Evolutionary conservation across 2,888 invertebrate species (phyloP).

Genomic region (Drosophila mettleri): DNA sequence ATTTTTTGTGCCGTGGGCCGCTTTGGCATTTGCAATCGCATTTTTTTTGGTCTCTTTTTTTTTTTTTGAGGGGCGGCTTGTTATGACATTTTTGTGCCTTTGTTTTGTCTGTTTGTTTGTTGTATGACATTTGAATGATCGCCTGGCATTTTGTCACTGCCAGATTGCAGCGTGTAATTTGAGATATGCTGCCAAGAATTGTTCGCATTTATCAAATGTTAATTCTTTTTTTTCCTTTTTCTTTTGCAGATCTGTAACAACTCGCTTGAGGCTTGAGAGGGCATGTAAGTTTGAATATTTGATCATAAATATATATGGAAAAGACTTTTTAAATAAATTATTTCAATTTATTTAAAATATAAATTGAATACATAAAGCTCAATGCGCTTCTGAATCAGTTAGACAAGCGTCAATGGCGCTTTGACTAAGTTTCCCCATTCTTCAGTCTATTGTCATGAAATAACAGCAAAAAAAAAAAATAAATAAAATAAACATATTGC

Average conservation of each 20-base stretch:
- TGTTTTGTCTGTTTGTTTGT: constrained; percentile 17
- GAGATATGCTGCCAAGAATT: constrained; percentile 13
- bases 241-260: constrained; percentile 22
- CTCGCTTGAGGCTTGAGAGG: neutral
- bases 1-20: constrained; percentile 21
- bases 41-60: constrained; percentile 25
- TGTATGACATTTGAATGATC: constrained; percentile 67
- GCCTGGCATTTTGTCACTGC: constrained; percentile 61
- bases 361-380: too few relatives aligned
- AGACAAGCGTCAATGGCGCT: too few relatives aligned
- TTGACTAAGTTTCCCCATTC: constrained; percentile 1
- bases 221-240: constrained; percentile 3
- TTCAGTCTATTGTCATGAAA: neutral
- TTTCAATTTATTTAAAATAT: too few relatives aligned
- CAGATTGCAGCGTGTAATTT: constrained; percentile 18
- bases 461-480: neutral
- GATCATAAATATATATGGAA: too few relatives aligned
- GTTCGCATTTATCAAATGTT: constrained; percentile 19
- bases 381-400: too few relatives aligned
- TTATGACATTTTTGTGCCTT: constrained; percentile 65
- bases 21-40: constrained; percentile 63
- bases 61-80: constrained; percentile 55
- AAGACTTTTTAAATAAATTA: too few relatives aligned
- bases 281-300: constrained; percentile 42
- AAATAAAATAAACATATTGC: constrained; percentile 3